Conservation (phyloP, 2,113 vertebrate species). For the Rallus limicola region DNA sequence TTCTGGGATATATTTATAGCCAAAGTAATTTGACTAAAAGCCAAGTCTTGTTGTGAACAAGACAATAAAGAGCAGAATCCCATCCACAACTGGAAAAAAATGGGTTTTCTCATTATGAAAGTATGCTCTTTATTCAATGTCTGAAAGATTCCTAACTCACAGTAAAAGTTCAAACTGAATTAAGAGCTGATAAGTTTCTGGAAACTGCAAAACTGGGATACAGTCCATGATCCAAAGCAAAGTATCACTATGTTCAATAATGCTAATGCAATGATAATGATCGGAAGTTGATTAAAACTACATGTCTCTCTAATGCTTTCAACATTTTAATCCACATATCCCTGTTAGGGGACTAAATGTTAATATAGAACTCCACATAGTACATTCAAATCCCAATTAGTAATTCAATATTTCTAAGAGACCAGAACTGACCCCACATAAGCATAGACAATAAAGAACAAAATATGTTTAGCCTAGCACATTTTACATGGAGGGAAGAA, state of each 20-base stretch:
- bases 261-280: background rate
- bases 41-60: background rate
- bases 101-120: background rate
- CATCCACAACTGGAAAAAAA: background rate
- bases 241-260: background rate
- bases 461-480: background rate
- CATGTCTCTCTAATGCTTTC: background rate
- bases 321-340: slow-evolving; percentile 31
- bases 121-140: fast-evolving
- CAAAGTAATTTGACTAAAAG: background rate
- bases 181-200: background rate
- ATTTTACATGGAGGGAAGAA: background rate
- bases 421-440: background rate
- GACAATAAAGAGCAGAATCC: background rate
- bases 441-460: background rate
- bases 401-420: background rate
- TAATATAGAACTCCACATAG: background rate
- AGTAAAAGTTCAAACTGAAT: background rate
- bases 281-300: background rate
- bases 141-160: background rate
- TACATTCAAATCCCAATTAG: background rate
- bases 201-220: background rate
- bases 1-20: background rate
- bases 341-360: background rate
- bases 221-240: background rate